Conservation (phyloP, 2,113 vertebrate species). For the Antennarius striatus region DNA sequence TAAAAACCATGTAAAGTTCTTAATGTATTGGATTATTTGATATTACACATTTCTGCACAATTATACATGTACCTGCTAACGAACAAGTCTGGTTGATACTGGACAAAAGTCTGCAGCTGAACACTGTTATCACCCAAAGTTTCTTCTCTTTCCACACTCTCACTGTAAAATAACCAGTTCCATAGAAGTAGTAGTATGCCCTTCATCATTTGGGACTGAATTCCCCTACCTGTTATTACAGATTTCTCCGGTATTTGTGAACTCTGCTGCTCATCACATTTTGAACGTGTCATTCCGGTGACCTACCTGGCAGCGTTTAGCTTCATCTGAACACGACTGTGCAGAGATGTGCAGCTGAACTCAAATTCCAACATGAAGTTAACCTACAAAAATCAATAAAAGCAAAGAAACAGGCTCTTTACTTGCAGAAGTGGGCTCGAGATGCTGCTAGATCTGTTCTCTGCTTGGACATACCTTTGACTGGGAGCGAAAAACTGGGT, state of each 20-base stretch:
- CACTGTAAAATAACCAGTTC: constrained; percentile 69
- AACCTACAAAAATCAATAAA: constrained; percentile 74
- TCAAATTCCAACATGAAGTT: constrained; percentile 91
- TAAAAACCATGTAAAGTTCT: background rate
- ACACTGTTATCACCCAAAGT: constrained; percentile 84
- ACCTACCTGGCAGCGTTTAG: constrained; percentile 84
- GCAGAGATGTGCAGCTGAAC: constrained; percentile 88
- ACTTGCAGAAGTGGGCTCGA: constrained; percentile 18
- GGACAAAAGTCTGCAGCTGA: constrained; percentile 80
- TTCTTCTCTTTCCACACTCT: constrained; percentile 82
- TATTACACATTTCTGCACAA: background rate
- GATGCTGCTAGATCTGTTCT: constrained; percentile 1
- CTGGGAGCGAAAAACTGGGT: constrained; percentile 87
- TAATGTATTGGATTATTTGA: background rate
- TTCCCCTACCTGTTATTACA: background rate
- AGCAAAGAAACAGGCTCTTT: constrained; percentile 7
- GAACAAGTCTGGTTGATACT: constrained; percentile 88
- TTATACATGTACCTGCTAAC: constrained; percentile 81
- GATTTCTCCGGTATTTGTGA: background rate
- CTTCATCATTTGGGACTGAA: background rate
- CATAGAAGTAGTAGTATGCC: background rate
- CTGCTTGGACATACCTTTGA: constrained; percentile 79
- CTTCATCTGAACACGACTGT: constrained; percentile 81
- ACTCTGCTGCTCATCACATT: too few relatives aligned
- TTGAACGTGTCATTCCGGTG: background rate